Evolutionary conservation across 2,113 vertebrate species (phyloP), one percentile per base, ranked within the genome.

Genomic region (Oophaga pumilio): DNA sequence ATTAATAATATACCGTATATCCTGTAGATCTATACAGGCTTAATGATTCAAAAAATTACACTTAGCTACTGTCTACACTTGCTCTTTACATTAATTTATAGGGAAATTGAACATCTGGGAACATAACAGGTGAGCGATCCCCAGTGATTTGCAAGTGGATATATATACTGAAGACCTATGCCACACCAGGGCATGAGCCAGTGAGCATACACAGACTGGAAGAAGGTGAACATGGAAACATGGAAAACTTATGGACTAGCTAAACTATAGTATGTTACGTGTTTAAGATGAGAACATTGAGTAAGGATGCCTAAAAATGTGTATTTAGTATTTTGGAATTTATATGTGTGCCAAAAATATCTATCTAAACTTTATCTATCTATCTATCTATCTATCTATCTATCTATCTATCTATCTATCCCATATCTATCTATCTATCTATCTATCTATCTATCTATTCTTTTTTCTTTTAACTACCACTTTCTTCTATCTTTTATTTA

Each of bases 121-220:
- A 52, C 28, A 66, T 82, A 62, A 82, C 59, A 49, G 80, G 57
- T 81, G 59, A 11, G 26, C 18, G 10, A 62, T 33, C 26, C 20
- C 28, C 33, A 43, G 49, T 53, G 49, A 0, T 52, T n/a, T 59
- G 24, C n/a, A 15, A 53, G 26, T 59, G 74, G 33, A 43, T 43
- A 43, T 43, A 43, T 43, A 43, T 5, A n/a, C n/a, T n/a, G n/a
- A n/a, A n/a, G 49, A 13, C 74, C 74, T 52, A 53, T 76, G 49
- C 22, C 76, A 78, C 50, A 3, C n/a, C 4, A 50, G 52, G 52
- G 53, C 76, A 57, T 57, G n/a, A 26, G 76, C 8, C 18, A 6
- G 15, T 57, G 76, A 60, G 53, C 77, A 80, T 60, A 24, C 28
- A 56, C 76, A 80, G 78, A 57, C 26, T 80, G 57, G 52, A 26